Conservation (phyloP, 1,140 invertebrate species). For the Agraylea sexmaculata region DNA sequence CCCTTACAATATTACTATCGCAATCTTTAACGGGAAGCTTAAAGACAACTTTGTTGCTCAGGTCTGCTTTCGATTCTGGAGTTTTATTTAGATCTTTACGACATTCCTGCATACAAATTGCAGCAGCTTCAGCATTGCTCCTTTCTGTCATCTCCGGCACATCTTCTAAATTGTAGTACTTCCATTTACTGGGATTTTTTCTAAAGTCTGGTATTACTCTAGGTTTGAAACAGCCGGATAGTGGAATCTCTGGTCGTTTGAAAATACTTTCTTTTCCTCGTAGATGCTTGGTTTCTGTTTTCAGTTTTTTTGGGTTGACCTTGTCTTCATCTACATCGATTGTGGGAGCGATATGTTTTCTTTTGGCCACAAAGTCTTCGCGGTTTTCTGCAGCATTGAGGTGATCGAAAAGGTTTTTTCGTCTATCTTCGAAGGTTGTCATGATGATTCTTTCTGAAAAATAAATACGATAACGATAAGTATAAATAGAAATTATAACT, state of each 20-base stretch:
- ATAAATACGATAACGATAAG: too few species aligned
- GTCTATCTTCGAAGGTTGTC: slow-evolving; percentile 39
- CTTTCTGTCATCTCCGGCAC: slow-evolving; percentile 56
- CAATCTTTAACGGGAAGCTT: slow-evolving; percentile 32
- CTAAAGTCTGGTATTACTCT: slow-evolving; percentile 52
- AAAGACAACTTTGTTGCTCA: slow-evolving; percentile 37
- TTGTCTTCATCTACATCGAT: slow-evolving; percentile 29
- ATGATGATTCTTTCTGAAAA: slow-evolving; percentile 23
- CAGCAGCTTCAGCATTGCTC: slow-evolving; percentile 57
- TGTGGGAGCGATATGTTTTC: slow-evolving; percentile 13
- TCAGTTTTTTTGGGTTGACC: slow-evolving; percentile 26
- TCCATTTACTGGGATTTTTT: slow-evolving; percentile 66
- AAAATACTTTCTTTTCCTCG: slow-evolving; percentile 66
- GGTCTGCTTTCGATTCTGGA: slow-evolving; percentile 22
- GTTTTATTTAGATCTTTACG: slow-evolving; percentile 36
- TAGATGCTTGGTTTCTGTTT: slow-evolving; percentile 43
- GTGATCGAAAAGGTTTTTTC: slow-evolving; percentile 40
- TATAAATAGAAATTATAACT: too few species aligned
- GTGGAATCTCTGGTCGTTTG: slow-evolving; percentile 52
- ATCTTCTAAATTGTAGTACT: slow-evolving; percentile 60
- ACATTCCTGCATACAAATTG: slow-evolving; percentile 55
- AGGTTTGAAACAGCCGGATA: slow-evolving; percentile 39
- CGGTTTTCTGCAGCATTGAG: slow-evolving; percentile 43
- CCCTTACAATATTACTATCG: slow-evolving; percentile 10
- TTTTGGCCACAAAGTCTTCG: slow-evolving; percentile 28